Conservation (phyloP, 2,797 vertebrate species). For the Esox masquinongy region DNA sequence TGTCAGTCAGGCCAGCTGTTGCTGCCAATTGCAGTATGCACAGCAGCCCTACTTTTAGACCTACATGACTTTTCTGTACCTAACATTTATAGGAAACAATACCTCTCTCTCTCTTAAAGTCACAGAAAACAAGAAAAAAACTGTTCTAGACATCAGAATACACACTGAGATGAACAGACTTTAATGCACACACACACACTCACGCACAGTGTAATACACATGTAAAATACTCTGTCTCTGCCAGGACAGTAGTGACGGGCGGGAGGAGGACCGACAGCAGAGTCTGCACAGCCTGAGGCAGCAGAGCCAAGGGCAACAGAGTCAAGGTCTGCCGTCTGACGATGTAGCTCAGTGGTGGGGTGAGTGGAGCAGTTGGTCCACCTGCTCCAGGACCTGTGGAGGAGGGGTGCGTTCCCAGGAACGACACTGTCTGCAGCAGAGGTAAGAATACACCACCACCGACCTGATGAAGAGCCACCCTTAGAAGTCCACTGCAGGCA, state of each 20-base stretch:
- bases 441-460: constrained; percentile 61
- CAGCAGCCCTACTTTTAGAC: neutral
- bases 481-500: neutral
- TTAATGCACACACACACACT: neutral
- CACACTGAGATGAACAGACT: neutral
- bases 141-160: neutral
- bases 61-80: neutral
- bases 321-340: constrained; percentile 48
- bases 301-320: constrained; percentile 50
- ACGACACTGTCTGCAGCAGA: constrained; percentile 87
- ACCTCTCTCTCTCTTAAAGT: neutral
- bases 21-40: neutral
- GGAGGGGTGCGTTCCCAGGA: constrained; percentile 87
- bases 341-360: constrained; percentile 92
- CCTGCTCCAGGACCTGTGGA: constrained; percentile 88
- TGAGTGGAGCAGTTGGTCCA: constrained; percentile 92
- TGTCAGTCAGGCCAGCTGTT: neutral
- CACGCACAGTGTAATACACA: neutral
- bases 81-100: neutral
- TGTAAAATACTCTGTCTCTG: constrained; percentile 54
- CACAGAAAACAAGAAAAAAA: neutral
- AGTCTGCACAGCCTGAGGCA: constrained; percentile 24
- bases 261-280: constrained; percentile 67
- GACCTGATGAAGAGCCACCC: neutral
- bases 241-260: constrained; percentile 89